Evolutionary conservation across 2,797 vertebrate species (phyloP).

Genomic region (Phoeniculus purpureus): DNA sequence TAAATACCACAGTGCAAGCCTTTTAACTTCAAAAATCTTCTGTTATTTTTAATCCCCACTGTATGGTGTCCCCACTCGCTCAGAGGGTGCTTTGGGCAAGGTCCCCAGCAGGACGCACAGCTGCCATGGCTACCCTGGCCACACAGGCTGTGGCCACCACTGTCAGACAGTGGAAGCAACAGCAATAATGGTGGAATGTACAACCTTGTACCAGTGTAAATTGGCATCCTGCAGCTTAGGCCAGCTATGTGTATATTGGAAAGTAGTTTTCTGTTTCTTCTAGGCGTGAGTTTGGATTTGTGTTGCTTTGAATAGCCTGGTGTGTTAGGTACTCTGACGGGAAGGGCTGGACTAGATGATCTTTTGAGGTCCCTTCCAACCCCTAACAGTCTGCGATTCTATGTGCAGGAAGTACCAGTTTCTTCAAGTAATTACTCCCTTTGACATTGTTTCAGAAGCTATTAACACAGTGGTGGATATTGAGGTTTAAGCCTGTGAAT

Average conservation of each 20-base stretch:
- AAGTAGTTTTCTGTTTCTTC: conserved; percentile 35
- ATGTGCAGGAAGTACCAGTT: background rate
- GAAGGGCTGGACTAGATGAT: no score
- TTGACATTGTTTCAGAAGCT: conserved; percentile 1
- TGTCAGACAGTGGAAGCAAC: conserved; percentile 25
- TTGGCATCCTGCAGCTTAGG: conserved; percentile 21
- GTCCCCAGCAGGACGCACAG: background rate
- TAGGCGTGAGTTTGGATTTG: background rate
- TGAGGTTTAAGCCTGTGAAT: background rate
- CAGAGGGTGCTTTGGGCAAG: background rate
- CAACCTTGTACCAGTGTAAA: background rate
- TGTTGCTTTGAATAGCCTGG: background rate
- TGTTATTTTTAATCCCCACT: background rate
- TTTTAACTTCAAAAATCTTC: background rate
- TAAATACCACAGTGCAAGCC: background rate
- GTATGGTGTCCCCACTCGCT: background rate
- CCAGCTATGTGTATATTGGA: background rate
- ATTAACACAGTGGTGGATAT: background rate
- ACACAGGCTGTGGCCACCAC: conserved; percentile 35
- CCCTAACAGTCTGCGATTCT: background rate
- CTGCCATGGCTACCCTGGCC: conserved; percentile 77
- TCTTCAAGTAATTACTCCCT: background rate
- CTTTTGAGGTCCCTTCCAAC: no score
- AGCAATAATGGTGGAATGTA: conserved; percentile 40
- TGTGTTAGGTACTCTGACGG: no score